Evolutionary conservation across 2,797 vertebrate genomes (phyloP).

Genomic region (Urocyon cinereoargenteus): DNA sequence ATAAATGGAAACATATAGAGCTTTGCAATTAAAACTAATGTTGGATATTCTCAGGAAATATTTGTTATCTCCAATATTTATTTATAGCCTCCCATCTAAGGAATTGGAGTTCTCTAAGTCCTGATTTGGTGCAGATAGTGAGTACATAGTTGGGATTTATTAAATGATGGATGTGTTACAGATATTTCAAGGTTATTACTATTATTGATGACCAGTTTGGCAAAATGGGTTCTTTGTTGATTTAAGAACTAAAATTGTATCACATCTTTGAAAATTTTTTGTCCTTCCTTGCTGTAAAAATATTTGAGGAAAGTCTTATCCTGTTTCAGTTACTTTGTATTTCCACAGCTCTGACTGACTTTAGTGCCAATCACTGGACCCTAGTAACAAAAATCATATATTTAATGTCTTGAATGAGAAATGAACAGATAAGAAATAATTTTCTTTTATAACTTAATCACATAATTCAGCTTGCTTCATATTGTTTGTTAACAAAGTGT

Average conservation of each 20-base stretch:
- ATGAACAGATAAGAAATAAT: slow-evolving; percentile 39
- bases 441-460: slow-evolving; percentile 63
- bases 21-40: background rate
- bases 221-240: slow-evolving; percentile 45
- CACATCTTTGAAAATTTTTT: background rate
- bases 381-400: background rate
- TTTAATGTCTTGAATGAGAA: slow-evolving; percentile 49
- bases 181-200: background rate
- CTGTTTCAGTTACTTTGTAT: slow-evolving; percentile 4
- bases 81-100: background rate
- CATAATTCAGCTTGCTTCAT: slow-evolving; percentile 63
- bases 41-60: slow-evolving; percentile 6
- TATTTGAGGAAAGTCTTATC: background rate
- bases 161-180: background rate
- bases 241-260: slow-evolving; percentile 42
- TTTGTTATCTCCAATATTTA: background rate
- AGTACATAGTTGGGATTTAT: background rate
- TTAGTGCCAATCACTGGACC: background rate
- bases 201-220: background rate
- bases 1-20: background rate
- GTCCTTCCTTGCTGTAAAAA: background rate
- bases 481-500: slow-evolving; percentile 73
- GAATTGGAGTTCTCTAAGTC: background rate
- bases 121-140: background rate
- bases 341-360: background rate